Evolutionary conservation across 1,140 invertebrate genomes (phyloP), one percentile per base, ranked within the genome.

Genomic region (Lepidurus packardi): DNA sequence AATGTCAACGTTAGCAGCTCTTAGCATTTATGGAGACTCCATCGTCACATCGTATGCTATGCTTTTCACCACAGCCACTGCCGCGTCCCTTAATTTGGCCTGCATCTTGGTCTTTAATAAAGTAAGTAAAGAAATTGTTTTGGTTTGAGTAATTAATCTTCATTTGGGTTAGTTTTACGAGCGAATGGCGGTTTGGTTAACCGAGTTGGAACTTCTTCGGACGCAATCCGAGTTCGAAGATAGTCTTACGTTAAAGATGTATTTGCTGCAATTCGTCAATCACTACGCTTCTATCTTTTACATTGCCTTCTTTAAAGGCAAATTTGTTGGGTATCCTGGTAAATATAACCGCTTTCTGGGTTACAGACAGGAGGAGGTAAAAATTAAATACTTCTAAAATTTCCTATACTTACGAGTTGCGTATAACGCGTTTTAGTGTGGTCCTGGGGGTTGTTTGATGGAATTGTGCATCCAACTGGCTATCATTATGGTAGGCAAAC

Each of bases 271-370:
- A 87, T 99, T 99, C 87, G 94, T 99, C 44, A 99, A 99, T 85
- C 98, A 98, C 85, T 99, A 99, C 85, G 94, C 96, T 25, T 97
- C 96, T 1, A 97, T 99, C 84, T 97, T 99, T 87, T 99, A 99
- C 83, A 97, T 99, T 82, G 97, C 96, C 0, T 99, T 99, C 86
- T 92, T 98, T 81, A 98, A 98, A 85, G 97, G 96, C 73, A 96
- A 94, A 85, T 93, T 94, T 81, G 88, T 94, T n/a, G 94, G 94
- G 0, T 91, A 92, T 83, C 94, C 94, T 0, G 91, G 90, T 7
- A 86, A 90, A 44, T 95, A 95, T 82, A 92, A 91, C 78, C 87
- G 89, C 34, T 86, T 95, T 16, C 91, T 94, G 82, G 88, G 89
- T 1, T 91, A 89, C 81, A 88, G 94, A 75, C 93, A 95, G 86